These are phyloP conservation scores for Eurytoma adleriae DNA, from an alignment of 2,888 invertebrate species.

Conservation along the genomic window DNA sequence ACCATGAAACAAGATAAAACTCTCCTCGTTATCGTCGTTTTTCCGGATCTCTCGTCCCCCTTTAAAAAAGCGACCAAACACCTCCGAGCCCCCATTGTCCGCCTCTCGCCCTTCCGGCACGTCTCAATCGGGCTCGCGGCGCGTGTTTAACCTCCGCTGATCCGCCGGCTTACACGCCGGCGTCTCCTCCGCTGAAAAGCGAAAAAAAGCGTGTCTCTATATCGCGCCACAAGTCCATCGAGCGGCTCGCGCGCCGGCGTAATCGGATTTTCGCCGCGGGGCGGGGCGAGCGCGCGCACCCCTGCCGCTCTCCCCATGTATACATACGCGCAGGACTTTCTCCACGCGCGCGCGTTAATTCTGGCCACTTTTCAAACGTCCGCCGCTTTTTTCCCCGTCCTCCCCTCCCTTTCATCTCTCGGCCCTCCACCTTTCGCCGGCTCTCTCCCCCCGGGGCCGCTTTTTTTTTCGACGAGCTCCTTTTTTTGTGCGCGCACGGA, in stretches of 20 bases:
- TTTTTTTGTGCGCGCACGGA: slow-evolving; percentile 61
- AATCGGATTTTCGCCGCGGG: slow-evolving; percentile 63
- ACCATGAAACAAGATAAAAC: slow-evolving; percentile 50
- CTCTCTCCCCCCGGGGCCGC: background rate
- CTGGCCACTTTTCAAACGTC: slow-evolving; percentile 72
- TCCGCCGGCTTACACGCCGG: slow-evolving; percentile 29
- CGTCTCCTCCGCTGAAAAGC: slow-evolving; percentile 46
- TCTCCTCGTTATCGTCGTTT: slow-evolving; percentile 28
- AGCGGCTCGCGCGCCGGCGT: slow-evolving; percentile 30
- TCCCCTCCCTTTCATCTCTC: slow-evolving; percentile 41
- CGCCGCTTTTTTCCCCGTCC: slow-evolving; percentile 53
- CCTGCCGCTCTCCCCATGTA: slow-evolving; percentile 5
- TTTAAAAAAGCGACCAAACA: slow-evolving; percentile 18
- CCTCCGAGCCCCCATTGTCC: background rate
- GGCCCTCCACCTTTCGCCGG: slow-evolving; percentile 13
- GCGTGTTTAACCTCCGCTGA: slow-evolving; percentile 36
- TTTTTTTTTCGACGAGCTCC: slow-evolving; percentile 49
- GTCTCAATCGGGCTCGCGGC: slow-evolving; percentile 26
- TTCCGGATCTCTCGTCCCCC: background rate
- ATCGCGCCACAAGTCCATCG: slow-evolving; percentile 26
- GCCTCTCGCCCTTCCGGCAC: background rate
- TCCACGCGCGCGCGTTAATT: slow-evolving; percentile 70
- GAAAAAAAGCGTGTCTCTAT: slow-evolving; percentile 15
- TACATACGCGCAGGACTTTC: slow-evolving; percentile 18
- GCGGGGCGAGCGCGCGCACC: slow-evolving; percentile 44